phyloP scores from a whole-genome alignment of 1,140 invertebrate genomes.

The Sitobion miscanthi region DNA sequence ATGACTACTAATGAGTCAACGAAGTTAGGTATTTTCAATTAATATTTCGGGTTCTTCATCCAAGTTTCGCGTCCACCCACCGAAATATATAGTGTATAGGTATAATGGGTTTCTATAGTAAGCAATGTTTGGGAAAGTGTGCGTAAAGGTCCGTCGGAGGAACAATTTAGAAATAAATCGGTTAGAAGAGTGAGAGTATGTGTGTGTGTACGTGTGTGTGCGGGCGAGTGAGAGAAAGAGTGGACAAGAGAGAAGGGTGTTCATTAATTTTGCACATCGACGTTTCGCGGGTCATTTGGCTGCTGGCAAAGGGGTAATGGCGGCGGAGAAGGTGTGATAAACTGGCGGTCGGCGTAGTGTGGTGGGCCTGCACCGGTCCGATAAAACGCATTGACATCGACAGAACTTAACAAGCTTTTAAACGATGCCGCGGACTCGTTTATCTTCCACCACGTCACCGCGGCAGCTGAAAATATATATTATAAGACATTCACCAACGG shows the following conservation, averaged over 20 bases:
- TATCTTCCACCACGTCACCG: slow-evolving; percentile 31
- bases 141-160: background rate
- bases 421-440: slow-evolving; percentile 47
- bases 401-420: slow-evolving; percentile 54
- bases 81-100: background rate
- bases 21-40: background rate
- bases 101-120: background rate
- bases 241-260: background rate
- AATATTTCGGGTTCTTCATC: background rate
- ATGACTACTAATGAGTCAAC: background rate
- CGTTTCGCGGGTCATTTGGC: slow-evolving; percentile 54
- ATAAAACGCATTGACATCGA: slow-evolving; percentile 45
- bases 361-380: slow-evolving; percentile 43
- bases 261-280: slow-evolving; percentile 52
- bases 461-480: background rate
- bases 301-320: background rate
- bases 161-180: slow-evolving; percentile 8
- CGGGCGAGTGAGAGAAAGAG: background rate
- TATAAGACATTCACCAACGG: background rate
- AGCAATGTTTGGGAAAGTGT: background rate
- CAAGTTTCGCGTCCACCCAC: background rate
- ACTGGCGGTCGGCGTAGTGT: background rate
- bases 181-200: background rate
- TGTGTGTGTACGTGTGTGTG: background rate
- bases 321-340: background rate